A percentile compares a stretch with the other conserved stretches of the same genome.
Conservation (phyloP, 2,797 vertebrate genomes). For the Melanotaenia parkinsoni region DNA sequence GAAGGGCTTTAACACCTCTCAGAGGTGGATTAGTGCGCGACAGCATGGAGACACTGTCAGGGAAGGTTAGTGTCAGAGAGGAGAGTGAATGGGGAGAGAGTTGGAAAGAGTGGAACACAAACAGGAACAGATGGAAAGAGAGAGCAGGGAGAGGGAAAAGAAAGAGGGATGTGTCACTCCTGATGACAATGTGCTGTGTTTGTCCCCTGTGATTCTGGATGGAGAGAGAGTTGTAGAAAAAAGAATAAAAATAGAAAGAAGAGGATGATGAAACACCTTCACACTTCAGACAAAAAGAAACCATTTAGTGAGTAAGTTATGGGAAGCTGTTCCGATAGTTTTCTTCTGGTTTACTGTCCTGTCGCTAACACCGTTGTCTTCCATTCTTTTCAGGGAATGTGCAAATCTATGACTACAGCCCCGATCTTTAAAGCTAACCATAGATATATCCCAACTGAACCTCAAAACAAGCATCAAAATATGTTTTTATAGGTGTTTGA, state of each 20-base stretch:
- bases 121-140: slow-evolving; percentile 38
- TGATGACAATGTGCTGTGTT: slow-evolving; percentile 38
- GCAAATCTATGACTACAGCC: too few relatives aligned
- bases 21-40: slow-evolving; percentile 91
- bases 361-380: slow-evolving; percentile 10
- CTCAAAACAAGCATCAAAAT: too few relatives aligned
- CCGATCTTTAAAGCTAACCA: not conserved
- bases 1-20: slow-evolving; percentile 83
- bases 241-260: slow-evolving; percentile 11
- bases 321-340: slow-evolving; percentile 1
- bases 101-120: slow-evolving; percentile 17
- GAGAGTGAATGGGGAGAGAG: slow-evolving; percentile 29
- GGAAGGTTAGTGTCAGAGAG: slow-evolving; percentile 82
- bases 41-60: slow-evolving; percentile 86
- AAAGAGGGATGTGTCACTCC: slow-evolving; percentile 40
- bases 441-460: too few relatives aligned
- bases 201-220: slow-evolving; percentile 31
- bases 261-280: not conserved
- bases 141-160: slow-evolving; percentile 1
- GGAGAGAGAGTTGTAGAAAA: not conserved
- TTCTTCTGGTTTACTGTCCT: not conserved
- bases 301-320: not conserved
- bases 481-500: too few relatives aligned
- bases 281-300: not conserved
- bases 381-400: not conserved